Conservation (phyloP, 1,140 invertebrate species). For the Heliothis virescens region DNA sequence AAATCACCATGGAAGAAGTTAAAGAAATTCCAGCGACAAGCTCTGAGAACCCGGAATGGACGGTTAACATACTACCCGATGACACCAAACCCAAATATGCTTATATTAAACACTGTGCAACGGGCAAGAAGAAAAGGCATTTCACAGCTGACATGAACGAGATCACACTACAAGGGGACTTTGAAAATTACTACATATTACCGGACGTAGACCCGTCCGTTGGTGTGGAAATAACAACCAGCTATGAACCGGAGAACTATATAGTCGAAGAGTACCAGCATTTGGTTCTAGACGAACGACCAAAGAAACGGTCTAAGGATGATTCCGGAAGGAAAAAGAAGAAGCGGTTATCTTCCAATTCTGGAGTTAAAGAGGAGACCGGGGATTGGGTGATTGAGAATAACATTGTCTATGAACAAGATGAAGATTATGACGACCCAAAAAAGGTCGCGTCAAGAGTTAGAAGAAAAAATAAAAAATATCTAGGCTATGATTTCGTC, state of each 20-base stretch:
- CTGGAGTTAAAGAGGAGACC: slow-evolving; percentile 58
- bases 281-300: slow-evolving; percentile 72
- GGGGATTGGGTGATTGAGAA: slow-evolving; percentile 78
- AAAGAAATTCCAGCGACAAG: slow-evolving; percentile 70
- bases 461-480: slow-evolving; percentile 82
- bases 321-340: slow-evolving; percentile 65
- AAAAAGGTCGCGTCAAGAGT: slow-evolving; percentile 71
- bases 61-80: slow-evolving; percentile 78
- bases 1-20: slow-evolving; percentile 81
- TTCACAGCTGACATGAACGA: slow-evolving; percentile 81
- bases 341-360: slow-evolving; percentile 53
- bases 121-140: slow-evolving; percentile 77
- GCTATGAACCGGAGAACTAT: slow-evolving; percentile 77
- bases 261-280: slow-evolving; percentile 78
- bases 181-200: slow-evolving; percentile 80
- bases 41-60: slow-evolving; percentile 69
- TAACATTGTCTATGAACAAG: slow-evolving; percentile 68
- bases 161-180: slow-evolving; percentile 75
- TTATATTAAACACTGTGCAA: slow-evolving; percentile 77
- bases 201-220: slow-evolving; percentile 78
- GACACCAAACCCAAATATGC: slow-evolving; percentile 76
- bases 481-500: slow-evolving; percentile 79
- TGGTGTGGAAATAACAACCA: slow-evolving; percentile 77
- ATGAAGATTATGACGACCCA: slow-evolving; percentile 74
- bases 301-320: slow-evolving; percentile 67